Conservation (phyloP, 2,113 vertebrate genomes). For the Phoenicopterus ruber region DNA sequence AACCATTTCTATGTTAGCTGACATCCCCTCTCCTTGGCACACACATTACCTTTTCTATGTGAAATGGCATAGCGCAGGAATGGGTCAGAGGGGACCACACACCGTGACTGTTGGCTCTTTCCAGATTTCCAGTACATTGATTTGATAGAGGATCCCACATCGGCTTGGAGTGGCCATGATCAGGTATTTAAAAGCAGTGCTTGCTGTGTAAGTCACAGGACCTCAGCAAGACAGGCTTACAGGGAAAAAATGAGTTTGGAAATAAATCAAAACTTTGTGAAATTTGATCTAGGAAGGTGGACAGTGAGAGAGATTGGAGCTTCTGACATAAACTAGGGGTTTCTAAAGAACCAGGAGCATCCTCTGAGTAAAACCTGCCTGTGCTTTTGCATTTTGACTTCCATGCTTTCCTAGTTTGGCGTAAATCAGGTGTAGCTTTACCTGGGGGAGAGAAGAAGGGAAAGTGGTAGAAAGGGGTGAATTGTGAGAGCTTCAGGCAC, state of each 20-base stretch:
- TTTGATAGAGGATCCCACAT: not conserved
- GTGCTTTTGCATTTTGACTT: not conserved
- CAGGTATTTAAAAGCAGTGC: not conserved
- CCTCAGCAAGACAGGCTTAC: not conserved
- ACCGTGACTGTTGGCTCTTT: not conserved
- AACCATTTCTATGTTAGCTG: not conserved
- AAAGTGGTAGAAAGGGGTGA: not conserved
- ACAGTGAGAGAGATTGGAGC: not conserved
- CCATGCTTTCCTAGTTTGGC: not conserved
- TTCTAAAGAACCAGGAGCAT: not conserved
- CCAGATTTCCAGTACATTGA: not conserved
- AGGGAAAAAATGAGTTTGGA: not conserved
- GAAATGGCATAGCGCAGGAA: not conserved
- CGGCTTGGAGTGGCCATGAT: not conserved
- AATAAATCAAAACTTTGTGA: not conserved
- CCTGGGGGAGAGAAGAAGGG: not conserved
- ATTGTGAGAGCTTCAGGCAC: not conserved
- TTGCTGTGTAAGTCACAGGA: not conserved
- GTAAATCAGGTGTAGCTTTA: not conserved
- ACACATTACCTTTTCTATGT: not conserved
- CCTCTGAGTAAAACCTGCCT: not conserved
- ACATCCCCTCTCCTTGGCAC: not conserved
- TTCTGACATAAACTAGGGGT: not conserved
- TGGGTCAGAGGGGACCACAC: not conserved
- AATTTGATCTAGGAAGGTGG: not conserved